These are phyloP conservation scores for Tetheella fluctuosa DNA, from an alignment of 2,888 invertebrate species.

Conservation along the genomic window DNA sequence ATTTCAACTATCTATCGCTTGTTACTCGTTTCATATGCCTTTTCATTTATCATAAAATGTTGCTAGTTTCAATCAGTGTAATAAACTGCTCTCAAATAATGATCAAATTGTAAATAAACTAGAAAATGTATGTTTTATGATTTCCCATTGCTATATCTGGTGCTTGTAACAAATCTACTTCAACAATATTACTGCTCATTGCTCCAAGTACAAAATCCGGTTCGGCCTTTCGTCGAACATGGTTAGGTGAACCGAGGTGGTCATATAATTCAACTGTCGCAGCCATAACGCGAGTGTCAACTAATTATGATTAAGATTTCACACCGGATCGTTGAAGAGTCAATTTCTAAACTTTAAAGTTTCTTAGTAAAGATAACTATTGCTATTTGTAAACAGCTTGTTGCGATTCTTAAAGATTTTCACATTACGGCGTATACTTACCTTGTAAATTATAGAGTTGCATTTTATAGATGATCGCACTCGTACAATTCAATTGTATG, in stretches of 20 bases:
- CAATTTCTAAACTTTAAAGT: slow-evolving; percentile 4
- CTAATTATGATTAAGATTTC: slow-evolving; percentile 8
- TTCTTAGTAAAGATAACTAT: background rate
- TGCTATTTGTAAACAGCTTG: background rate
- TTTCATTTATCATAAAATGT: background rate
- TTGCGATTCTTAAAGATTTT: background rate
- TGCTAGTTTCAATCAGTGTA: background rate
- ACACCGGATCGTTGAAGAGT: background rate
- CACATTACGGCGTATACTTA: background rate
- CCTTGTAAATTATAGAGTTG: slow-evolving; percentile 5
- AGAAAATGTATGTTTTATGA: slow-evolving; percentile 12
- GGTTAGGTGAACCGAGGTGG: slow-evolving; percentile 2
- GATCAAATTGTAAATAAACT: background rate
- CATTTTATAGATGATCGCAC: background rate
- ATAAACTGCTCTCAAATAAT: background rate
- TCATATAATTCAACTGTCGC: slow-evolving; percentile 10
- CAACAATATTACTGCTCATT: slow-evolving; percentile 16
- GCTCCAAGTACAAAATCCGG: slow-evolving; percentile 19
- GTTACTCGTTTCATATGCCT: background rate
- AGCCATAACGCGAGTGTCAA: background rate
- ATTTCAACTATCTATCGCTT: background rate
- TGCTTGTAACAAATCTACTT: slow-evolving; percentile 10
- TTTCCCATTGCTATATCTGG: slow-evolving; percentile 14
- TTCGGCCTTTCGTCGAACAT: slow-evolving; percentile 16
- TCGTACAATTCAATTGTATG: background rate